Base-by-base conservation (phyloP, 2,797 vertebrate species). In the Sebastes jordani region DNA sequence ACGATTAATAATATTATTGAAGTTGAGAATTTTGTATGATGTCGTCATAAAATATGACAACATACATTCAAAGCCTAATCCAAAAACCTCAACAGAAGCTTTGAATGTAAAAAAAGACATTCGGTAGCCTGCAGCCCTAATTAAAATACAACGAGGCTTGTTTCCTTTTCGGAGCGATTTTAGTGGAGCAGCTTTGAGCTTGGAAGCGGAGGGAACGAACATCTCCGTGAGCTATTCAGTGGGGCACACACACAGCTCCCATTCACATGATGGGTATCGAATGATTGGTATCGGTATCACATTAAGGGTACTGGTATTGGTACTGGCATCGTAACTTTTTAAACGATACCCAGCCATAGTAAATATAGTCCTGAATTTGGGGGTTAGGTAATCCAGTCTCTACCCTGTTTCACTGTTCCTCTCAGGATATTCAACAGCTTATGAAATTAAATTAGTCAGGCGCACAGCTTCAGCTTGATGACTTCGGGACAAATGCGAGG, bases 381-480 rank as follows among this genome's bases (percentile, higher is more conserved):
- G n/a, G 16, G 10, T 86, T 74, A 81, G 22, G 49, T 80, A 68
- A 81, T 81, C 58, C 20, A 70, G 63, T 78, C 74, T 60, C 60
- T 30, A 62, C 54, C 32, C 63, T 68, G 67, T 67, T 81, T 52
- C 20, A 4, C 74, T 30, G 30, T 75, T 86, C 65, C 74, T 86
- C 83, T 83, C n/a, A 79, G 73, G 82, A 89, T 67, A 89, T 76
- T 75, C 76, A 85, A 49, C 62, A 80, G 85, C 56, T 85, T 71
- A 80, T 89, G 71, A 89, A 92, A 93, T 88, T 81, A 71, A 90
- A 92, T 92, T 78, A 91, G 74, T 82, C 55, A 52, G 71, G 71
- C 30, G 3, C 67, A 69, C 70, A 75, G 71, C 78, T 75, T 59
- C 55, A 22, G 25, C 83, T 78, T 84, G 81, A 77, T 86, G 80